Base-by-base conservation (phyloP, 2,113 vertebrate species). In the Pionites leucogaster region DNA sequence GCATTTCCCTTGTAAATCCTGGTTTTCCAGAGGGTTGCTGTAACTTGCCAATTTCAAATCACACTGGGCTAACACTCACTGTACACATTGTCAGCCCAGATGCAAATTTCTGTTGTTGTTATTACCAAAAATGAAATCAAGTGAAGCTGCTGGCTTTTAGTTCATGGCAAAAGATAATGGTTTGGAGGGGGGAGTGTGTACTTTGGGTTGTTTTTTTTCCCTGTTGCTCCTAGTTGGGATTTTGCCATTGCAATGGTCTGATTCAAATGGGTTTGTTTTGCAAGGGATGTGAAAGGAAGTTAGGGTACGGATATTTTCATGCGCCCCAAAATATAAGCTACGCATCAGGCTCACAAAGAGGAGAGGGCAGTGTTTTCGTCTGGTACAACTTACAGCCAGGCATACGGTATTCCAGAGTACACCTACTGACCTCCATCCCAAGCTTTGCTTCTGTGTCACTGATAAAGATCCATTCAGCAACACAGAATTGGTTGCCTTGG, bases 41-140 rank as follows among this genome's bases (percentile, higher is more conserved):
- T 72, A 92, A 95, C 78, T 95, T 95, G 96, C 90, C 97, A 94
- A 90, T 94, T 92, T 81, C 80, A 92, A 87, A 95, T 93, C 95
- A 49, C 95, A 75, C 41, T 93, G 96, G 97, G 95, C 94, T 94
- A 93, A 87, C 78, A 67, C 9, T 15, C 67, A 60, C 86, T 80
- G 57, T 35, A 82, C 88, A 84, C 94, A 87, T 29, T 96, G 92
- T 94, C 78, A 49, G 90, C 86, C 93, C 95, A 95, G 84, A 93
- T 97, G 96, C 91, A 95, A 95, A 97, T 94, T 97, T 93, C 93
- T 90, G 67, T 93, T 90, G 92, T 90, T 96, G 82, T 95, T 95
- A 92, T 95, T 94, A 96, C 96, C 95, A 96, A 95, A 96, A 97
- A 95, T 93, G 94, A 97, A 96, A 97, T 93, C 93, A 93, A 96